Evolutionary conservation across 2,888 invertebrate genomes (phyloP), one percentile per base, ranked within the genome.

Genomic region (Trissolcus brochymenae): DNA sequence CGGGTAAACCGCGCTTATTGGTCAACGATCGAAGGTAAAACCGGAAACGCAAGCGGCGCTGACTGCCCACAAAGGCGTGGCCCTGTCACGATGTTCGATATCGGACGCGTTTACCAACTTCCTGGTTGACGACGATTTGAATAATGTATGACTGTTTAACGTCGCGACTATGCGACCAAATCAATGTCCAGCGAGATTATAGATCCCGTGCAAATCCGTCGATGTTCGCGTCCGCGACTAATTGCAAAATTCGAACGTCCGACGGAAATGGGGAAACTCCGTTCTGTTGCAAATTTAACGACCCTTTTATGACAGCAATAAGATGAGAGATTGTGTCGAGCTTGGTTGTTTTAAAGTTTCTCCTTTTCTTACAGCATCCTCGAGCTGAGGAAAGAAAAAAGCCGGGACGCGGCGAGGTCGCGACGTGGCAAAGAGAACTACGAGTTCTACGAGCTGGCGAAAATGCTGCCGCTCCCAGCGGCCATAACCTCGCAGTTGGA

Each of bases 391-490:
- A 97, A 97, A 91, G 97, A 97, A 90, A 97, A 97, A 90, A 96
- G 96, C 82, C 91, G 97, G 84, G 97, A 97, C 89, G 97, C 97
- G 51, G 98, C 98, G 6, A 91, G 97, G 78, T 96, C 96, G 11
- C 91, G 98, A 62, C 92, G 98, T 46, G 97, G 97, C 76, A 97
- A 97, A 87, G 98, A 98, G 90, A 98, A 98, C 91, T 96, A 94
- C 89, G 98, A 98, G 91, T 98, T 98, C 91, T 97, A 97, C 90
- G 97, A 97, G 91, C 91, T 98, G 88, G 97, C 98, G 79, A 97
- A 95, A 92, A 97, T 95, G 97, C 92, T 95, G 90, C 98, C 96
- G 29, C 92, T 95, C 81, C 96, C 95, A 17, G 95, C 96, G 40
- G 96, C 96, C 86, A 97, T 97, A 88, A 97, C 97, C 87, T 95